Base-by-base conservation (phyloP, 2,113 vertebrate species). In the Pedionomus torquatus region DNA sequence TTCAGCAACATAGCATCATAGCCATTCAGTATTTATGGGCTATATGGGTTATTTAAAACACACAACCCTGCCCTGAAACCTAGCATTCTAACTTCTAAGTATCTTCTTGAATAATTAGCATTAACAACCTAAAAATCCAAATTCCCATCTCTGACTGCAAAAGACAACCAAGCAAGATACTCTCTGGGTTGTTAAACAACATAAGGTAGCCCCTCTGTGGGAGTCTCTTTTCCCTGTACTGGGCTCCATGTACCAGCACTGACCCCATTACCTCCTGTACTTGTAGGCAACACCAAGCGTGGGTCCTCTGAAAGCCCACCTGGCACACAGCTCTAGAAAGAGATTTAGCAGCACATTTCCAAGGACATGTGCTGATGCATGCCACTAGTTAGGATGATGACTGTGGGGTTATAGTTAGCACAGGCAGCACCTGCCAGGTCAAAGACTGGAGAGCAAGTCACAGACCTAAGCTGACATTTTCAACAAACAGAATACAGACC, bases 141-240 rank as follows among this genome's bases (percentile, higher is more conserved):
- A 68, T 49, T 90, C 66, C 41, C 15, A 49, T 31, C 20, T 85
- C 41, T n/a, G 25, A 41, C 10, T 46, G 48, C 43, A 75, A 13
- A 83, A 89, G 54, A 89, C 17, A 83, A 41, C 7, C 7, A 68
- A 37, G 5, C 13, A 41, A 46, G 35, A 51, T 41, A 15, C 57
- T 35, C 30, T 18, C 39, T 2, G 0, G 9, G 6, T 17, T 78
- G 79, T 54, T 82, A 57, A 63, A 77, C 48, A 72, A 39, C 25
- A 21, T 14, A 9, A 49, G 7, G 48, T 3, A 60, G 13, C 13
- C 46, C 28, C 43, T 44, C 51, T 10, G 18, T 0, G 0, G 41
- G 12, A 54, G 37, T 43, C 52, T 20, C 15, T 13, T 64, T 15
- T 76, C 31, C 20, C 28, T 6, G 14, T 0, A 0, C 41, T 70